These are phyloP conservation scores for Pentamera pediparva DNA, from an alignment of 53 echinoderm and acorn worm species.

Conservation along the genomic window DNA sequence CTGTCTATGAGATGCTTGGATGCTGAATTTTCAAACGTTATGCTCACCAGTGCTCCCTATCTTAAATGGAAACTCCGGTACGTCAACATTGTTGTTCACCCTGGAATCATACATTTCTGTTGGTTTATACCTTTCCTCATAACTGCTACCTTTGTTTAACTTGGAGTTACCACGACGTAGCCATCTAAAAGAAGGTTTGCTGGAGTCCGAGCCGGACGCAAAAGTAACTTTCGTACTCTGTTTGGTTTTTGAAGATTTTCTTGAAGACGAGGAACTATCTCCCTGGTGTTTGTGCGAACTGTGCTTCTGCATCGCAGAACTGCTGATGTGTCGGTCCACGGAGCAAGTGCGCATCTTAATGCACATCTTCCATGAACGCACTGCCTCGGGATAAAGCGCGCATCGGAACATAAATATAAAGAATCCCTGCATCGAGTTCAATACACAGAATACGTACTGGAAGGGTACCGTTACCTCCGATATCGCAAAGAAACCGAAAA, in stretches of 20 bases:
- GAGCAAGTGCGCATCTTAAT: constrained; percentile 48
- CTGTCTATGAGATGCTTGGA: no score
- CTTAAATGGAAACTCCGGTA: constrained; percentile 1
- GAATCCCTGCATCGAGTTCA: constrained; percentile 79
- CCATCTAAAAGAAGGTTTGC: constrained; percentile 15
- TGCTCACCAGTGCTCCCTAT: neutral
- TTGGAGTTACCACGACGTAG: neutral
- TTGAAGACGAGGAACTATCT: neutral
- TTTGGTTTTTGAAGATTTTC: neutral
- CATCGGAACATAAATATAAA: constrained; percentile 91
- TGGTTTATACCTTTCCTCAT: neutral
- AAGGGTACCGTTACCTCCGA: constrained; percentile 60
- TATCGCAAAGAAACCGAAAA: constrained; percentile 69
- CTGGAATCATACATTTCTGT: neutral
- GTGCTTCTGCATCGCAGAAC: constrained; percentile 24
- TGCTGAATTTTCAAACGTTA: constrained; percentile 11
- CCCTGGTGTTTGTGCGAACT: constrained; percentile 31
- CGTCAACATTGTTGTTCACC: neutral
- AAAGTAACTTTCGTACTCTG: constrained; percentile 21
- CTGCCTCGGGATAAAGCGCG: constrained; percentile 80
- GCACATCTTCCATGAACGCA: constrained; percentile 61
- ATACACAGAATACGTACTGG: constrained; percentile 70
- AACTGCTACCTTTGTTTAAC: neutral
- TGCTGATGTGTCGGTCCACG: constrained; percentile 33
- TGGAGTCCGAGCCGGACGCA: constrained; percentile 13